Percentiles rank a stretch among this genome's conserved stretches.
Evolutionary conservation across 2,797 vertebrate genomes (phyloP).

Genomic region (Rachycentron canadum): DNA sequence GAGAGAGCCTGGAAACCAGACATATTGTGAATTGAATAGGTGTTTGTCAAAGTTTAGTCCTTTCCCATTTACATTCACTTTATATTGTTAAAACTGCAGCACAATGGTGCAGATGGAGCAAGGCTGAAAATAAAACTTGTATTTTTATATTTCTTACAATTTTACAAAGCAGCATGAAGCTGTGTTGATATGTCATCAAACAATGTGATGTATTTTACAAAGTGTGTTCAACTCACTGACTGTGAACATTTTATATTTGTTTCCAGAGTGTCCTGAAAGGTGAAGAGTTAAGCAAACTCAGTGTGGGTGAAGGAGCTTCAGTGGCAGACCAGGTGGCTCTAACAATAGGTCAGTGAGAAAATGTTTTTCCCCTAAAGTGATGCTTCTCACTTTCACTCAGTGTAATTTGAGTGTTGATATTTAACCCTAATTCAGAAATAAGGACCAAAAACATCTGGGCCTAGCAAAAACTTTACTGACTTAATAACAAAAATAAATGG

Average conservation of each 20-base stretch:
- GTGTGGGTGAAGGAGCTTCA: slow-evolving; percentile 73
- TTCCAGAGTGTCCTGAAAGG: slow-evolving; percentile 85
- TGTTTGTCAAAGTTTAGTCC: no score
- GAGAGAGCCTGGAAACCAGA: no score
- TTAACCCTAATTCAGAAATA: no score
- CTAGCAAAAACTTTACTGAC: background rate
- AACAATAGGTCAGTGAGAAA: slow-evolving; percentile 86
- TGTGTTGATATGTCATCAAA: no score
- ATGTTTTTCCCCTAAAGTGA: accelerated
- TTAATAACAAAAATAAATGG: background rate
- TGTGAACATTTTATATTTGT: slow-evolving; percentile 8
- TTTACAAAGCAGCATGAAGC: background rate
- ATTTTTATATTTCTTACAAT: background rate
- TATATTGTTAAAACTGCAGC: no score
- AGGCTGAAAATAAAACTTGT: background rate
- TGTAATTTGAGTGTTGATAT: no score
- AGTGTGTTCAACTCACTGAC: background rate
- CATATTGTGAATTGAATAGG: no score
- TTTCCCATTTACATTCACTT: no score
- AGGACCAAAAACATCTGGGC: background rate
- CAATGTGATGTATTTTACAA: background rate
- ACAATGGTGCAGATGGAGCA: background rate
- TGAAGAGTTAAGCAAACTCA: slow-evolving; percentile 86
- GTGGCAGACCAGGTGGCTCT: slow-evolving; percentile 89
- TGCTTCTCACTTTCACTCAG: background rate